phyloP scores from a whole-genome alignment of 2,888 invertebrate genomes.

The Polyploca ridens region DNA sequence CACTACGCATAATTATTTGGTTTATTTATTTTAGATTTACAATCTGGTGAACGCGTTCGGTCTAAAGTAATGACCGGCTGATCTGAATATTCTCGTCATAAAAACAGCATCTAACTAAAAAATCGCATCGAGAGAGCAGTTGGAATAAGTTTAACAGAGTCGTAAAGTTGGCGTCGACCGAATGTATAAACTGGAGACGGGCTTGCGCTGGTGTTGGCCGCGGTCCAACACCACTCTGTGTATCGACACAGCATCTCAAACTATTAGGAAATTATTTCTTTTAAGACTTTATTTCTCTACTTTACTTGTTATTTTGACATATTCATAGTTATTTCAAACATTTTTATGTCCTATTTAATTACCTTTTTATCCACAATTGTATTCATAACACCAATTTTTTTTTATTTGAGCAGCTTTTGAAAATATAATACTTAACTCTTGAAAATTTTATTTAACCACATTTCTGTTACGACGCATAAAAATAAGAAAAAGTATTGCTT shows the following conservation, averaged over 20 bases:
- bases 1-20: constrained; percentile 16
- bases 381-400: not conserved
- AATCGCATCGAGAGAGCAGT: constrained; percentile 60
- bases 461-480: not conserved
- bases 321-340: not conserved
- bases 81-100: constrained; percentile 56
- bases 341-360: not conserved
- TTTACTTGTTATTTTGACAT: not conserved
- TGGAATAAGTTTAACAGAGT: constrained; percentile 67
- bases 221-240: constrained; percentile 57
- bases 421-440: not conserved
- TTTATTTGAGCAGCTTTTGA: too few relatives aligned
- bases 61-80: constrained; percentile 38
- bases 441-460: not conserved
- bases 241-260: constrained; percentile 52
- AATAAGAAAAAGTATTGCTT: not conserved
- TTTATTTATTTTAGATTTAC: constrained; percentile 41
- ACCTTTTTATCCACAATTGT: not conserved
- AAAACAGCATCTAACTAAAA: constrained; percentile 59
- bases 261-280: constrained; percentile 58
- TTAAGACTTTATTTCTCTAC: not conserved
- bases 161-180: constrained; percentile 64
- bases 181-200: constrained; percentile 57
- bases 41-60: constrained; percentile 36
- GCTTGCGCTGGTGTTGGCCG: constrained; percentile 60